Base-by-base conservation (phyloP, 2,888 invertebrate genomes). In the Endomychus coccineus region DNA sequence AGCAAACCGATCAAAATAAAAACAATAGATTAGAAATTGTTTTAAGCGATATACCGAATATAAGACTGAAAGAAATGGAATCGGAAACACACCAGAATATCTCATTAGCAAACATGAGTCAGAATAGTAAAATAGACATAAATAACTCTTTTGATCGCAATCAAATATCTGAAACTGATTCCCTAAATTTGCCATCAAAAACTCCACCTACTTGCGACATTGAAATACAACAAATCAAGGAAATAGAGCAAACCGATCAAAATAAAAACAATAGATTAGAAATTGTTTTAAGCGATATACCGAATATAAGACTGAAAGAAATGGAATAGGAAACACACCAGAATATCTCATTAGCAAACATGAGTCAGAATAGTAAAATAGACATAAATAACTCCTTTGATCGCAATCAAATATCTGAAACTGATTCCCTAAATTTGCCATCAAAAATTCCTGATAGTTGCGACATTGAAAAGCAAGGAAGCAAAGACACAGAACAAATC, bases 201-300 rank as follows among this genome's bases (percentile, higher is more conserved):
- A n/a, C 6, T n/a, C 21, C 21, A n/a, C n/a, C n/a, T 21, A 21
- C 7, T 21, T n/a, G n/a, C n/a, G 21, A 21, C 21, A 21, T 7
- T 21, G 21, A 21, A 21, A 21, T 21, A 21, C 7, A 21, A n/a
- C 6, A 21, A 21, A 21, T 6, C 21, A 21, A 21, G 7, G 21
- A 21, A 21, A 21, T n/a, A 21, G 21, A 21, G 21, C 21, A 21
- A 21, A 21, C 21, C 21, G n/a, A 5, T 10, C 7, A 25, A 25
- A 10, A 10, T 11, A 5, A 25, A 25, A 25, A 25, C 25, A 6
- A 9, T 5, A 11, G 7, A 7, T 11, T 11, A 25, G 25, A 25
- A 25, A 25, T 9, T 25, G 25, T 25, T 6, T 25, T 25, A 10
- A 25, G 10, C 6, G 25, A 25, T 25, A 11, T 25, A 7, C 10